These are phyloP conservation scores for Microcebus tavaratra DNA, from an alignment of 2,113 vertebrate genomes.

Conservation along the genomic window DNA sequence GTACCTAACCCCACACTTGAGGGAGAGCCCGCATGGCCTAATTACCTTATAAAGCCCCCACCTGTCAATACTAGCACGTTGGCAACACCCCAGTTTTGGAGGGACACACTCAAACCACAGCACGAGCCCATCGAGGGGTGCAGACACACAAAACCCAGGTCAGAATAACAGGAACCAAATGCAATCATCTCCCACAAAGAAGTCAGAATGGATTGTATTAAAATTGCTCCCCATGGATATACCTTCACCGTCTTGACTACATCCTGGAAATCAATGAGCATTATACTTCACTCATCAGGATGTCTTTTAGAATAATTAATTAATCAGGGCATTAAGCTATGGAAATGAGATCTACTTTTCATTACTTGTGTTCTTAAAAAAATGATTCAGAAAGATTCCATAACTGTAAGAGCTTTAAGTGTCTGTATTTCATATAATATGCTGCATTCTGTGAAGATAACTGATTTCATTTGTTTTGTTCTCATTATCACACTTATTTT, in stretches of 20 bases:
- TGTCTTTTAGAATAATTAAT: constrained; percentile 49
- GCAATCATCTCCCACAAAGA: neutral
- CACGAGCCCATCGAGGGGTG: neutral
- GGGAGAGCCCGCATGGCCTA: neutral
- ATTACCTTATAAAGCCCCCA: neutral
- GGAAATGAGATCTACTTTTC: constrained; percentile 14
- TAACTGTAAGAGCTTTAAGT: neutral
- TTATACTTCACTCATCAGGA: neutral
- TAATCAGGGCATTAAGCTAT: neutral
- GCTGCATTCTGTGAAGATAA: neutral
- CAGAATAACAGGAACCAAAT: neutral
- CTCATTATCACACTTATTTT: neutral
- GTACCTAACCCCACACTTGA: neutral
- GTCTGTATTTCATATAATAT: neutral
- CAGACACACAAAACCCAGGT: neutral
- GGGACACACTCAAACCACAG: neutral
- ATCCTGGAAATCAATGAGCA: neutral
- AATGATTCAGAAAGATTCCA: neutral
- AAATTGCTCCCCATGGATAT: neutral
- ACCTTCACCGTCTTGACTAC: neutral
- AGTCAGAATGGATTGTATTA: neutral
- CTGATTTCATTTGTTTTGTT: neutral
- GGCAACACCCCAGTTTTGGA: neutral
- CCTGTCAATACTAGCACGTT: neutral
- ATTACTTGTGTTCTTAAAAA: constrained; percentile 19